Evolutionary conservation across 30 jellyfish, hydroid and myxozoan genomes (phyloP).

Genomic region (Rhopilema esculentum): DNA sequence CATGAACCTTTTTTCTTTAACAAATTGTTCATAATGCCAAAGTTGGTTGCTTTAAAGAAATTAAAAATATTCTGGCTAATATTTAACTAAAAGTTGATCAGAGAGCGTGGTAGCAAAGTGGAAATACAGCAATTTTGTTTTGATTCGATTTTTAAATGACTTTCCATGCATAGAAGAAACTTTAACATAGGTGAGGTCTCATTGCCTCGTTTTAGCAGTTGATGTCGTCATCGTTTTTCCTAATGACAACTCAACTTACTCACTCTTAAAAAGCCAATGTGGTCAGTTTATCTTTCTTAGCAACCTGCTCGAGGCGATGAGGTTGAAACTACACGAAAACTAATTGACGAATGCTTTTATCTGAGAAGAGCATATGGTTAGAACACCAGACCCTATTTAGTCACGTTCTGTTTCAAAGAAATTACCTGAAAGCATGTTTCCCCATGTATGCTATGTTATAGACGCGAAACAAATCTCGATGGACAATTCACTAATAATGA

Average conservation of each 20-base stretch:
- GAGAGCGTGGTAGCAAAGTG: too few relatives aligned
- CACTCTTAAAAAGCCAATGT: slow-evolving; percentile 39
- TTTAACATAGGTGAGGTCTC: too few relatives aligned
- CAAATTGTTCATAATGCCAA: too few relatives aligned
- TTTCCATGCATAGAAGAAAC: background rate
- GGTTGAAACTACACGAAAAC: slow-evolving; percentile 15
- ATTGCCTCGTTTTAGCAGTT: background rate
- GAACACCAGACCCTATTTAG: background rate
- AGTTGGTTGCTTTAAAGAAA: too few relatives aligned
- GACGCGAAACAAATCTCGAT: background rate
- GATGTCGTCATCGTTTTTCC: background rate
- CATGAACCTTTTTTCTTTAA: too few relatives aligned
- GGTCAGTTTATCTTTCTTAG: slow-evolving; percentile 39
- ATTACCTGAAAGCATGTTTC: background rate
- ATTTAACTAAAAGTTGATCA: too few relatives aligned
- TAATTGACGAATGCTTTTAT: slow-evolving; percentile 27
- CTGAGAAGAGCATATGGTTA: slow-evolving; percentile 37
- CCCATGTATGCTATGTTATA: background rate
- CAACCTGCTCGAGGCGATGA: slow-evolving; percentile 45
- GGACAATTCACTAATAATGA: background rate
- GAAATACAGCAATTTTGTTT: background rate
- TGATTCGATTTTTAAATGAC: background rate
- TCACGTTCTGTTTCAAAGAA: background rate
- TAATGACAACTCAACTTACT: background rate
- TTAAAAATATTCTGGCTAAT: too few relatives aligned